phyloP scores from a whole-genome alignment of 2,888 invertebrate species.

The Papilio demoleus region DNA sequence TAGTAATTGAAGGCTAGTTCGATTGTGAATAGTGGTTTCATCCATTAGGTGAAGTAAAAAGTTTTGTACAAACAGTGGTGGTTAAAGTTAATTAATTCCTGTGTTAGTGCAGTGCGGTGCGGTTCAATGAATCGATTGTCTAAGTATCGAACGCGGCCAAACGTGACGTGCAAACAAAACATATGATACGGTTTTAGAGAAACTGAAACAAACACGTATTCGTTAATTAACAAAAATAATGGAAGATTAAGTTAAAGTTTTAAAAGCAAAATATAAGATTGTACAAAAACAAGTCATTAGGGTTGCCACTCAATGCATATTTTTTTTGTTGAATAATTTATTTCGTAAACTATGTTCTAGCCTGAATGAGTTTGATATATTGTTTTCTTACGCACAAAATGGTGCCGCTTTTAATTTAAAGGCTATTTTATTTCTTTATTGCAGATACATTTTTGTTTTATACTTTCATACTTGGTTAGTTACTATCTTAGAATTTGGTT shows the following conservation, averaged over 20 bases:
- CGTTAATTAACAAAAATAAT: not conserved
- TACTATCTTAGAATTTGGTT: no score
- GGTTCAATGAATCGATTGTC: constrained; percentile 29
- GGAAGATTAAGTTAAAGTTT: not conserved
- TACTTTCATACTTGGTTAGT: no score
- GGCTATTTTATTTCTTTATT: no score
- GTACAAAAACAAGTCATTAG: not conserved
- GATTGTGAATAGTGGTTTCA: not conserved
- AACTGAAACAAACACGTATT: not conserved
- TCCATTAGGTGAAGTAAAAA: constrained; percentile 34
- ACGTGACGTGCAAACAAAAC: constrained; percentile 17
- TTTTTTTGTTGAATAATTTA: no score
- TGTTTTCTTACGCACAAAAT: no score
- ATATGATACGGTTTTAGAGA: not conserved
- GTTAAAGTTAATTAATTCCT: constrained; percentile 35
- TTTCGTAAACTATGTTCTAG: no score
- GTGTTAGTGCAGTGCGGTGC: constrained; percentile 26
- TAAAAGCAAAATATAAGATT: not conserved
- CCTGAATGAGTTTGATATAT: no score
- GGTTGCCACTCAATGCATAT: not conserved
- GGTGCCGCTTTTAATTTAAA: no score
- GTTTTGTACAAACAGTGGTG: constrained; percentile 19
- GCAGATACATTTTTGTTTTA: no score
- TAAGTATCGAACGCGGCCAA: constrained; percentile 25
- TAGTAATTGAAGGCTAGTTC: not conserved